Evolutionary conservation across 1,140 invertebrate species (phyloP), one percentile per base, ranked within the genome.

Genomic region (Pristionchus pacificus): DNA sequence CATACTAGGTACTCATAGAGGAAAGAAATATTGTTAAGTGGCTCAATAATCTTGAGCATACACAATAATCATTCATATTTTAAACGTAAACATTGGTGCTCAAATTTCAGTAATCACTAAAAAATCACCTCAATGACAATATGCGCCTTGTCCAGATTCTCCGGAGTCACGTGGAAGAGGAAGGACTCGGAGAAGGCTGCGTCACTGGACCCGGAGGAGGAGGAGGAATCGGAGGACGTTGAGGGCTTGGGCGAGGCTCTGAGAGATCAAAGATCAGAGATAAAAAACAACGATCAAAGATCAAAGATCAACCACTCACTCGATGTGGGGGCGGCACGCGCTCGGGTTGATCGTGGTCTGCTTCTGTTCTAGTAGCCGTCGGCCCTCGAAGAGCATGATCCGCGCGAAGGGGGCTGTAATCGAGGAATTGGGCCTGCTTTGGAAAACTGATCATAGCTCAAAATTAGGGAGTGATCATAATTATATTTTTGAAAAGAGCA

Each of bases 351-450:
- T 68, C 15, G 75, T 76, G 13, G 75, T 76, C 30, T 76, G 75
- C 68, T 76, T 76, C 70, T 76, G 75, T 61, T 76, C 75, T 19
- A 72, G 49, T 25, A 76, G 31, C 24, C 75, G 61, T 30, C 75
- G 55, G 60, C 74, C 75, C 19, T 76, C 75, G 58, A 76, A 76
- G 13, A 76, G 68, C 75, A 76, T 75, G 10, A 76, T 72, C 57
- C 75, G 71, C 32, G 75, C 75, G 60, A 76, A 76, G 31, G 75
- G 75, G 67, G 70, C 72, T 74, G 72, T n/a, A n/a, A n/a, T n/a
- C n/a, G n/a, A n/a, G n/a, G n/a, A n/a, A n/a, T n/a, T n/a, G n/a
- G n/a, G n/a, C n/a, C n/a, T n/a, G n/a, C n/a, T n/a, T n/a, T n/a
- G n/a, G n/a, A n/a, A n/a, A n/a, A n/a, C n/a, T n/a, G n/a, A n/a